Base-by-base conservation (phyloP, 2,797 vertebrate species). In the Clangula hyemalis region DNA sequence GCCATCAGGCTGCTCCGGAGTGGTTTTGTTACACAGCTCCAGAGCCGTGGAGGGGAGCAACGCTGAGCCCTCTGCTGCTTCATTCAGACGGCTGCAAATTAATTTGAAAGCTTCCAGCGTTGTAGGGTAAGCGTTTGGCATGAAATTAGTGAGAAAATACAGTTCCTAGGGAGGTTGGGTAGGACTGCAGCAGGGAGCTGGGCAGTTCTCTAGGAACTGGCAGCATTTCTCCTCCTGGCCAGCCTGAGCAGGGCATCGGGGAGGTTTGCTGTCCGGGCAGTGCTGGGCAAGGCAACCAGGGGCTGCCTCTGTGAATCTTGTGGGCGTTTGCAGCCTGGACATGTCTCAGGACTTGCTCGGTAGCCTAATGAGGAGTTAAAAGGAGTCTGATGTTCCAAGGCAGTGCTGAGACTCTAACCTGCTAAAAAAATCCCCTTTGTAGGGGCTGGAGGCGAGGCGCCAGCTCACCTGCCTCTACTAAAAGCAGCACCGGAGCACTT, bases 351-450 rank as follows among this genome's bases (percentile, higher is more conserved):
- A 71, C 71, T 34, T 30, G 53, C 41, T 36, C 9, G 11, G 49
- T 36, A 69, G n/a, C 10, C 5, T 18, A 2, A 1, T 25, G 17
- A 12, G 30, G 20, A 45, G 43, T 45, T 45, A 19, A 45, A 39
- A 69, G 10, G 13, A 60, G 49, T 4, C 0, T 4, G 7, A 2
- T 16, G 10, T 11, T 34, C 8, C 36, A 22, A 54, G 69, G 30
- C 20, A 17, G 28, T 39, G 25, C 45, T 11, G 2, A 86, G 36
- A 27, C 4, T 16, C 9, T 2, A 6, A 3, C 20, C 20, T 24
- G 1, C 3, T 30, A 8, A 68, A 14, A 14, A 21, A 19, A 1
- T 3, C 3, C 2, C 2, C 0, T 51, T 85, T 38, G 6, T 18
- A 10, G 60, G 81, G 39, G 2, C 6, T 11, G 21, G 72, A n/a